phyloP scores from a whole-genome alignment of 2,888 invertebrate species.

The Amaurobius ferox region DNA sequence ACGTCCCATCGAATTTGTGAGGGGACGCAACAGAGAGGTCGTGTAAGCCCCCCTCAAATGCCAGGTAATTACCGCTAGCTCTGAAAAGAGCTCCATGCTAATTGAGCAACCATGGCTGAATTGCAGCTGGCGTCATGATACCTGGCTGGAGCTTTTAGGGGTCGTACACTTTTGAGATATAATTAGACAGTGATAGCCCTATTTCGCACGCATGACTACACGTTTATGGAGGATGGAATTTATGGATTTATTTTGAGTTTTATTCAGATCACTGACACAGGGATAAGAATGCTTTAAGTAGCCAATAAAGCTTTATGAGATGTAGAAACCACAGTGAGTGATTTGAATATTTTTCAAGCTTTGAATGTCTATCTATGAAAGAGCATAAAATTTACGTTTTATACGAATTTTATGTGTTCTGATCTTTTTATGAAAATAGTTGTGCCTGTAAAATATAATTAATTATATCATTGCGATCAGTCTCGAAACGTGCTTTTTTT shows the following conservation, averaged over 20 bases:
- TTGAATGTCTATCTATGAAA: too few species aligned
- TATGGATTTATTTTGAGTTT: neutral
- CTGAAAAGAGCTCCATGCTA: constrained; percentile 54
- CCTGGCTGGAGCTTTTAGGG: constrained; percentile 24
- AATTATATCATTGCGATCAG: too few species aligned
- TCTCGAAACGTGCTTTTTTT: too few species aligned
- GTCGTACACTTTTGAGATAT: constrained; percentile 24
- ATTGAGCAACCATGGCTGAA: constrained; percentile 51
- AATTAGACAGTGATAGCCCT: constrained; percentile 46
- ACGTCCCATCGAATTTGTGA: constrained; percentile 40
- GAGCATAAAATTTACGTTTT: too few species aligned
- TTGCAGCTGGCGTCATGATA: constrained; percentile 64
- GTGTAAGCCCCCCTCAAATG: constrained; percentile 16
- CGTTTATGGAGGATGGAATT: neutral
- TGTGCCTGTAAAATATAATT: too few species aligned
- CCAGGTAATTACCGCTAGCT: constrained; percentile 52
- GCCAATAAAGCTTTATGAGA: too few species aligned
- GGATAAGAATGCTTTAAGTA: neutral
- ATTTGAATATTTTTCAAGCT: too few species aligned
- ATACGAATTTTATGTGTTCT: too few species aligned
- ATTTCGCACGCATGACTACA: constrained; percentile 28
- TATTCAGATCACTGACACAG: neutral
- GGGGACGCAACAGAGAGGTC: constrained; percentile 3
- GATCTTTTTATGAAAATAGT: too few species aligned
- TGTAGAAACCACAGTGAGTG: too few species aligned